phyloP scores from a whole-genome alignment of 2,113 vertebrate genomes.

The Jacana jacana region DNA sequence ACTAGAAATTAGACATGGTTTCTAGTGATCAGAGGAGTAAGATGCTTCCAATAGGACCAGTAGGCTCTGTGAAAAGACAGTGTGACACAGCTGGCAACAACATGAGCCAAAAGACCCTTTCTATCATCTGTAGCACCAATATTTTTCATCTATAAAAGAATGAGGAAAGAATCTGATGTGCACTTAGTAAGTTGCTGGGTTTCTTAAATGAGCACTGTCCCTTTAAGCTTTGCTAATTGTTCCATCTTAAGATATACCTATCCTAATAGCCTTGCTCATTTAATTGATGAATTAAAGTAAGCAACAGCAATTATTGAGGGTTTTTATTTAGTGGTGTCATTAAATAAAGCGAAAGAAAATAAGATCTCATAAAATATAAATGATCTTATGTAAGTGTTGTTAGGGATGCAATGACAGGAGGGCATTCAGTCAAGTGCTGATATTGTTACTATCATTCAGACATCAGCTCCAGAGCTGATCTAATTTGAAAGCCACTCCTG shows the following conservation, averaged over 20 bases:
- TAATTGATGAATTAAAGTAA: slow-evolving; percentile 18
- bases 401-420: slow-evolving; percentile 18
- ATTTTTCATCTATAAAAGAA: background rate
- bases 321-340: background rate
- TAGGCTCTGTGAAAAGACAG: background rate
- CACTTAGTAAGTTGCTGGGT: background rate
- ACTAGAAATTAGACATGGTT: slow-evolving; percentile 5
- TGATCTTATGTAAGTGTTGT: background rate
- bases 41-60: background rate
- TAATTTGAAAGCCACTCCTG: slow-evolving; percentile 27
- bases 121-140: background rate
- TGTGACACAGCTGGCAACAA: background rate
- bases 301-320: background rate
- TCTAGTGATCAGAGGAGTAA: background rate
- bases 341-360: slow-evolving; percentile 23
- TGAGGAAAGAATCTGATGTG: background rate
- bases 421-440: slow-evolving; percentile 24
- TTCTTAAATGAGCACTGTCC: background rate
- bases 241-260: background rate
- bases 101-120: background rate
- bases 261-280: background rate
- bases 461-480: background rate
- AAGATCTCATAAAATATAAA: slow-evolving; percentile 30
- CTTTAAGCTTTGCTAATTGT: slow-evolving; percentile 24
- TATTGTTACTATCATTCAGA: slow-evolving; percentile 11